These are phyloP conservation scores for Azemiops feae DNA, from an alignment of 2,113 vertebrate species.

Conservation along the genomic window DNA sequence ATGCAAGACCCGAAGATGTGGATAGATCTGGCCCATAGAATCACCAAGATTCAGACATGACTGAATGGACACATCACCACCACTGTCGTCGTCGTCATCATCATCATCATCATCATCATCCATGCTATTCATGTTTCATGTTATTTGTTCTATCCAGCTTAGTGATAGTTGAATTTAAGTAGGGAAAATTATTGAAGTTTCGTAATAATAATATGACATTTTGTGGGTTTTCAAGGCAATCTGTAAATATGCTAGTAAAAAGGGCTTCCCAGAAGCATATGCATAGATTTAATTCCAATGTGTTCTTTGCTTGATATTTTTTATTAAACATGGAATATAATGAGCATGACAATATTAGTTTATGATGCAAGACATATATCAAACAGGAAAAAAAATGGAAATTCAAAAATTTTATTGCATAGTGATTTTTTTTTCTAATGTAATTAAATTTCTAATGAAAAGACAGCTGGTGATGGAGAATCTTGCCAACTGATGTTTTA, in stretches of 20 bases:
- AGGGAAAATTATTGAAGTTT: constrained; percentile 34
- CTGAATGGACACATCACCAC: not conserved
- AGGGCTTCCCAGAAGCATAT: constrained; percentile 6
- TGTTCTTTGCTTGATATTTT: constrained; percentile 16
- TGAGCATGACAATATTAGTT: constrained; percentile 21
- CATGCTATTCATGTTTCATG: not conserved
- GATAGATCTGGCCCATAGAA: not conserved
- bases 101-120: not conserved
- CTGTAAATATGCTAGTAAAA: constrained; percentile 39
- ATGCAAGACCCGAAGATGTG: not conserved
- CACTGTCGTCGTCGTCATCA: too few species aligned
- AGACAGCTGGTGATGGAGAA: constrained; percentile 6
- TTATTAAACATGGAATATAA: constrained; percentile 43
- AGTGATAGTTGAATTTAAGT: constrained; percentile 31
- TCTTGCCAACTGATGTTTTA: constrained; percentile 37
- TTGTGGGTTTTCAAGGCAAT: constrained; percentile 45
- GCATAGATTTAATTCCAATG: constrained; percentile 37
- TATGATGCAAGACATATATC: not conserved
- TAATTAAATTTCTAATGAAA: not conserved
- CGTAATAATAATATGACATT: constrained; percentile 32
- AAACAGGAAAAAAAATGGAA: not conserved
- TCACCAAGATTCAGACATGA: not conserved
- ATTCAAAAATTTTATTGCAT: constrained; percentile 29
- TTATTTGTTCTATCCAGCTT: constrained; percentile 40
- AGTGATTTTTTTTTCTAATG: constrained; percentile 20